Evolutionary conservation across 2,113 vertebrate species (phyloP).

Genomic region (Albula goreensis): DNA sequence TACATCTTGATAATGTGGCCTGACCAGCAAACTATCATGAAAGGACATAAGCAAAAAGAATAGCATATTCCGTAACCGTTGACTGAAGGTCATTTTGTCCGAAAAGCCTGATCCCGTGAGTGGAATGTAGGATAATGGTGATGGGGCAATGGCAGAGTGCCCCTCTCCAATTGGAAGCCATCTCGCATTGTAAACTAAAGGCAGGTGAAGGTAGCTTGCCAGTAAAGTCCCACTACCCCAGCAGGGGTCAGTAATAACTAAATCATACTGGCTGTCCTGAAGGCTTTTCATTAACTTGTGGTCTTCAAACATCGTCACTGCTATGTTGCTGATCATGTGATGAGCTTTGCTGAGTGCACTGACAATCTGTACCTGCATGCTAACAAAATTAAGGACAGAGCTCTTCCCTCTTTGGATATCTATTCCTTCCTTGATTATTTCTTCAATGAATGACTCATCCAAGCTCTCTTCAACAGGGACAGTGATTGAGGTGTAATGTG

Average conservation of each 20-base stretch:
- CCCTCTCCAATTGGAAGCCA: constrained; percentile 53
- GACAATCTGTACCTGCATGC: constrained; percentile 55
- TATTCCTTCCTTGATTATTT: constrained; percentile 47
- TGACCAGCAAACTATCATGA: too few relatives aligned
- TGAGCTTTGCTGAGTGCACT: constrained; percentile 46
- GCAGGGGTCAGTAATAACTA: constrained; percentile 64
- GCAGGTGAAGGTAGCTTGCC: constrained; percentile 63
- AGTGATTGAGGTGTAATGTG: constrained; percentile 55
- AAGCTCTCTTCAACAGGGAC: constrained; percentile 48
- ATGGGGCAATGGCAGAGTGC: constrained; percentile 55
- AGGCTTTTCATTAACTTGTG: constrained; percentile 49
- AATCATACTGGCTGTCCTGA: constrained; percentile 53
- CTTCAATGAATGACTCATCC: constrained; percentile 54
- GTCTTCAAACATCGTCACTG: constrained; percentile 55
- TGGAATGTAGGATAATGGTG: constrained; percentile 46
- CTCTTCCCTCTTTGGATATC: constrained; percentile 47
- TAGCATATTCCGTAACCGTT: constrained; percentile 62
- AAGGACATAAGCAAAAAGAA: constrained; percentile 24
- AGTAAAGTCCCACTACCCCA: constrained; percentile 53
- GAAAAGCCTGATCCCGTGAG: constrained; percentile 31
- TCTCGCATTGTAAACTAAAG: constrained; percentile 64
- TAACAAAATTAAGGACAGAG: constrained; percentile 38
- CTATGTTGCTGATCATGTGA: constrained; percentile 50
- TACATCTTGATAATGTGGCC: constrained; percentile 16
- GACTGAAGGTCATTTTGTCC: constrained; percentile 67